Evolutionary conservation across 1,140 invertebrate species (phyloP).

Genomic region (Spodoptera litura): DNA sequence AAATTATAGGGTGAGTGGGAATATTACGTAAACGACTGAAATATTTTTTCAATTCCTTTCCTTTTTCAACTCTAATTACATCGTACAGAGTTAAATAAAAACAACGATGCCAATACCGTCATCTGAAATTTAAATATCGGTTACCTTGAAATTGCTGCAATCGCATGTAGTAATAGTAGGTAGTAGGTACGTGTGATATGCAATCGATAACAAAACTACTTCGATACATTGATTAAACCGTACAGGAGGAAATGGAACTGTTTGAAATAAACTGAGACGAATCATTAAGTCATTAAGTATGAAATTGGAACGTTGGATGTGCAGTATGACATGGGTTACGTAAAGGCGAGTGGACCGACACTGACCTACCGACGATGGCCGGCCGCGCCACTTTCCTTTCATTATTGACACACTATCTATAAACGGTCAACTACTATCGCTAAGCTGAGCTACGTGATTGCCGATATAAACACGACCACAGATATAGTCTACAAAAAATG

Average conservation of each 20-base stretch:
- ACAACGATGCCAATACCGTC: slow-evolving; percentile 3
- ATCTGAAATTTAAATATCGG: slow-evolving; percentile 30
- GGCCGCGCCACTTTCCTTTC: slow-evolving; percentile 81
- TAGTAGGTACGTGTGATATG: background rate
- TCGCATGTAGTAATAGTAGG: background rate
- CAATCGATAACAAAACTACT: slow-evolving; percentile 22
- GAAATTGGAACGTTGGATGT: slow-evolving; percentile 64
- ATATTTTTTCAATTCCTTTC: too few relatives aligned
- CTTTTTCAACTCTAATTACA: background rate
- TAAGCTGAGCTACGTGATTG: slow-evolving; percentile 55
- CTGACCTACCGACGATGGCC: slow-evolving; percentile 77
- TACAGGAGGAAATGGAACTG: background rate
- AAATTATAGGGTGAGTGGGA: background rate
- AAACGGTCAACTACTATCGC: slow-evolving; percentile 65
- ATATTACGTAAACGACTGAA: too few relatives aligned
- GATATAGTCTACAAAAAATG: slow-evolving; percentile 19
- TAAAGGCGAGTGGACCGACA: slow-evolving; percentile 72
- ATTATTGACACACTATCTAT: slow-evolving; percentile 82
- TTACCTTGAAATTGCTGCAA: slow-evolving; percentile 36
- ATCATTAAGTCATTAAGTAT: slow-evolving; percentile 25
- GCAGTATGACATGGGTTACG: slow-evolving; percentile 74
- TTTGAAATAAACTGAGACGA: slow-evolving; percentile 26
- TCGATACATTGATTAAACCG: background rate
- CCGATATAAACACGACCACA: slow-evolving; percentile 38
- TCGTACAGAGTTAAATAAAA: background rate